A percentile compares a stretch with the other conserved stretches of the same genome.
Conservation (phyloP, 2,113 vertebrate species). For the Callaeas wilsoni region DNA sequence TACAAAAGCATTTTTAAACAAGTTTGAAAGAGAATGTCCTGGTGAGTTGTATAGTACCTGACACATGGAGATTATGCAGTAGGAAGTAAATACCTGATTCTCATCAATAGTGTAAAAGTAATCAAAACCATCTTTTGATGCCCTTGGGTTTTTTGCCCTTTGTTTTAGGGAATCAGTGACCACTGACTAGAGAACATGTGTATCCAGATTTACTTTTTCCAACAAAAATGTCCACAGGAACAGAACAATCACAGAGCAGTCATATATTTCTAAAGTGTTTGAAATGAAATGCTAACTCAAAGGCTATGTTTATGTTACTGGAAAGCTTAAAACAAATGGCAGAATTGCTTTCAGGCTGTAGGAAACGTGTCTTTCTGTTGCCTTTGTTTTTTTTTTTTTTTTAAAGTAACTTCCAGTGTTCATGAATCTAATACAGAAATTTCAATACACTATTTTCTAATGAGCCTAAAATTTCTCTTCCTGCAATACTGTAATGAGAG, state of each 20-base stretch:
- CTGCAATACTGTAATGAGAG: not conserved
- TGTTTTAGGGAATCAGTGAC: not conserved
- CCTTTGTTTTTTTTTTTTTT: not conserved
- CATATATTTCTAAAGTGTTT: not conserved
- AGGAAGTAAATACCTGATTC: not conserved
- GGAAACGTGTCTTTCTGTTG: not conserved
- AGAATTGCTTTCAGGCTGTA: not conserved
- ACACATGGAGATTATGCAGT: not conserved
- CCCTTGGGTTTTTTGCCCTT: not conserved
- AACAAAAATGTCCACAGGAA: not conserved
- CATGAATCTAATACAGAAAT: not conserved
- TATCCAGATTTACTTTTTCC: not conserved
- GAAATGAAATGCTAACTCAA: constrained; percentile 3
- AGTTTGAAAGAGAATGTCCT: not conserved
- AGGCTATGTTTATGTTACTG: not conserved
- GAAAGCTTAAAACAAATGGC: not conserved
- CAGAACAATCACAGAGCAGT: not conserved
- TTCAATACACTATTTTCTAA: not conserved
- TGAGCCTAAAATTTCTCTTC: not conserved
- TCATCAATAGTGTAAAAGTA: not conserved
- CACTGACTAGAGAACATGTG: not conserved
- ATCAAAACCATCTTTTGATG: not conserved
- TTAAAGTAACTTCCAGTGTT: not conserved
- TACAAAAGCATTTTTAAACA: not conserved
- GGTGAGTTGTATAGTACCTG: not conserved